Base-by-base conservation (phyloP, 2,113 vertebrate genomes). In the Catharus minimus region DNA sequence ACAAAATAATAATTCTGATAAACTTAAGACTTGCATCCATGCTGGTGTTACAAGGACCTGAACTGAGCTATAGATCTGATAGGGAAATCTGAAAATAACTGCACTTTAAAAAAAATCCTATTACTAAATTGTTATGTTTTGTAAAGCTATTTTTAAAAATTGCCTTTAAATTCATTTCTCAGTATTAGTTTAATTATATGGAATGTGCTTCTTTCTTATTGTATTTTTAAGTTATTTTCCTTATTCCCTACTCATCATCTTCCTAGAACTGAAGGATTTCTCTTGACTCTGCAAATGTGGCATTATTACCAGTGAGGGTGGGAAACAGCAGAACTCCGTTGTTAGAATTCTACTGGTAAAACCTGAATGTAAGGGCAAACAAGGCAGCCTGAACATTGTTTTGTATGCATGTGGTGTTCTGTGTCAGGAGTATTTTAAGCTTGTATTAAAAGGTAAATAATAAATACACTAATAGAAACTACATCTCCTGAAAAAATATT, bases 381-480 rank as follows among this genome's bases (percentile, higher is more conserved):
- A 13, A 64, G 44, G 47, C 14, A 78, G 36, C 39, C 69, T 15
- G 49, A 88, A 43, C 11, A 28, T 43, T 76, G 41, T 11, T 91
- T 49, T 73, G 4, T 77, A 7, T 52, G 21, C 11, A 4, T 0
- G 0, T 23, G 33, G n/a, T 56, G 22, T 57, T 88, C 50, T 62
- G 5, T 55, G 58, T 75, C 2, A 11, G 58, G n/a, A 76, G 11
- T 82, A 43, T 52, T 67, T 81, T 83, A 74, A 67, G 15, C 21
- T 75, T 86, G 24, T 62, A 83, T 81, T 69, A 60, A 43, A 71
- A 47, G 19, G 19, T 55, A 85, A 86, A 61, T 39, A 82, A 44
- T 57, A 64, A 72, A 57, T 69, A 62, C 4, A 8, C 18, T 55
- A 43, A 50, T 32, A 24, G 26, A 88, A 76, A 16, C 20, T 81